phyloP scores from a whole-genome alignment of 2,113 vertebrate genomes.

The Poicephalus gulielmi region DNA sequence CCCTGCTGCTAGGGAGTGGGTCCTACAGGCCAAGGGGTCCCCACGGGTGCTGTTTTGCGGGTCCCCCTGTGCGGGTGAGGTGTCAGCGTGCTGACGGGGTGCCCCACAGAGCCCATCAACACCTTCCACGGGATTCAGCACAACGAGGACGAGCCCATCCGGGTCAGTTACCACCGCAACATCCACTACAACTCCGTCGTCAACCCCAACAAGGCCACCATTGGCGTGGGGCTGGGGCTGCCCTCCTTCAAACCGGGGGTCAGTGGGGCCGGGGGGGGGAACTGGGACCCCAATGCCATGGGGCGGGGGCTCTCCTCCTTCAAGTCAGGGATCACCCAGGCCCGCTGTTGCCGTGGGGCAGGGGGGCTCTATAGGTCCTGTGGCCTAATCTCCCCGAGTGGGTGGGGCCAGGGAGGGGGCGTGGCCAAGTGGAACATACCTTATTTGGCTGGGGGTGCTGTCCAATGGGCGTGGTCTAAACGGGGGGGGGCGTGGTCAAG shows the following conservation, averaged over 20 bases:
- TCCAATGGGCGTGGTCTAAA: background rate
- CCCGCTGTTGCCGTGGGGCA: no score
- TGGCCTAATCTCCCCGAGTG: background rate
- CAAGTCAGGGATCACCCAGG: no score
- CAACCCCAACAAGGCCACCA: constrained; percentile 96
- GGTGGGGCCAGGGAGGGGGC: background rate
- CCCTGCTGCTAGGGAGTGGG: background rate
- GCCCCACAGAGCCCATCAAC: constrained; percentile 89
- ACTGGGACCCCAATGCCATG: background rate
- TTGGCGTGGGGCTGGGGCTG: constrained; percentile 92
- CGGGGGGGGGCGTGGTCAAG: background rate
- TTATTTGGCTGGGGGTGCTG: background rate
- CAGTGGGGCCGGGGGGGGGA: background rate
- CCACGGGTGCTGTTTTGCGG: background rate
- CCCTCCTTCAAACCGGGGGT: constrained; percentile 94
- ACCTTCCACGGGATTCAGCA: constrained; percentile 97
- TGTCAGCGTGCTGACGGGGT: background rate
- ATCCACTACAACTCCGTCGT: constrained; percentile 98
- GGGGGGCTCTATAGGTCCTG: background rate
- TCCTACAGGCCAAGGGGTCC: background rate
- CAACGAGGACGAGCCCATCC: constrained; percentile 94
- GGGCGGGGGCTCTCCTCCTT: background rate
- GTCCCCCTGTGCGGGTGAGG: fast-evolving
- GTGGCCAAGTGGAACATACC: background rate
- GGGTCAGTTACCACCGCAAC: constrained; percentile 96